Evolutionary conservation across 2,888 invertebrate genomes (phyloP), one percentile per base, ranked within the genome.

Genomic region (Agonopterix heracliana): DNA sequence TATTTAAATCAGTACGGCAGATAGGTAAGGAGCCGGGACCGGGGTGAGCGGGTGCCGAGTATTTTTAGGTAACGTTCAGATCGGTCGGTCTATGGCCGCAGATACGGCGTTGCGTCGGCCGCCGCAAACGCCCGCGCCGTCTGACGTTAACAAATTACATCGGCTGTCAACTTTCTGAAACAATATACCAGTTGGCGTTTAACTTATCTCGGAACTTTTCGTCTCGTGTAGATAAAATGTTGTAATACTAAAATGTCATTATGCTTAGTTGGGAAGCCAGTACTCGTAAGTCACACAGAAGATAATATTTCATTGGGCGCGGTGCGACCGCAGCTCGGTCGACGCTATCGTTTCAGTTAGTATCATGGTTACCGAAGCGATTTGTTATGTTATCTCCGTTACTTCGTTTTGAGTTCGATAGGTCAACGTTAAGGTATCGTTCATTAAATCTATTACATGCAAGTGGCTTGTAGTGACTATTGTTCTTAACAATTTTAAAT

Each of bases 181-280:
- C 87, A 86, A 87, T 87, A 85, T 84, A 85, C 82, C 78, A 78
- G 80, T 81, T 79, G 81, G 78, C 82, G 87, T 86, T 87, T 86
- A 85, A 82, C 74, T 85, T 86, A 87, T 86, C 87, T 87, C 60
- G 63, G 68, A 70, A 82, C 78, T 85, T 86, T 84, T 86, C 81
- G 82, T 82, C 79, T 79, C 74, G 73, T 77, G 74, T 80, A 83
- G 85, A 87, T 87, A 87, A 83, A 81, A 76, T 79, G 83, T 82
- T 86, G 83, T 86, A 86, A 80, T 82, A 86, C 84, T 85, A 84
- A 87, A 87, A 85, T 85, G 85, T 85, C 86, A 87, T 87, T 86
- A 84, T 79, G 81, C 76, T 78, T 71, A 64, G 76, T 66, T 61
- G 66, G 71, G 68, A 76, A 74, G 71, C 72, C 72, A 70, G 74